Evolutionary conservation across 2,113 vertebrate genomes (phyloP), one percentile per base, ranked within the genome.

Genomic region (Hippocampus barbouri): DNA sequence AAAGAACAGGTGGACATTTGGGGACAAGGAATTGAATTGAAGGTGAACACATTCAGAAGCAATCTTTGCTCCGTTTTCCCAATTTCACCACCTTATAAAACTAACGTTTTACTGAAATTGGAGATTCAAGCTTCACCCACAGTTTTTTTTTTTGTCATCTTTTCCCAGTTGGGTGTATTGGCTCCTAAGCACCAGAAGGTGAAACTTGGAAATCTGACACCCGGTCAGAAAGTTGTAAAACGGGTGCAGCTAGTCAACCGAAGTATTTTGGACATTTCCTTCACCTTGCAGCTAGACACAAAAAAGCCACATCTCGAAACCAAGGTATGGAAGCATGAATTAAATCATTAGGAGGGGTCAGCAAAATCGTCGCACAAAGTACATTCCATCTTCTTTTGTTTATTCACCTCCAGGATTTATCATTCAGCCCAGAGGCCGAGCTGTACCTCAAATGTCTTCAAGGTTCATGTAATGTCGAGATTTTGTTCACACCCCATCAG

Each of bases 1-100:
- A 90, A 82, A 4, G 87, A 92, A 72, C 81, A 75, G 0, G 79
- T 96, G 60, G 93, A 94, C 68, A 87, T 97, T 71, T 88, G 79
- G 74, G 96, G 96, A 8, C 93, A 90, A 59, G 96, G 96, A 47
- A 76, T 88, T 0, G 89, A 95, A 79, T 81, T 96, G 88, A 96
- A 94, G 95, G 96, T 96, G 78, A 89, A 16, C 3, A 40, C 16
- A 3, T 21, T 23, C 59, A 64, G 25, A 11, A 16, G 7, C 14
- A 23, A 40, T 68, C 10, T 67, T 10, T 15, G 20, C 63, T 61
- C 59, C 3, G 10, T 9, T 18, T 61, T 34, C 27, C 3, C 15
- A 61, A 60, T 23, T 11, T 57, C n/a, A 2, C 3, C 14, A 30
- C 23, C 27, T 59, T 15, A 30, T 60, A 15, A 30, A 30, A 61